Evolutionary conservation across 2,888 invertebrate species (phyloP).

Genomic region (Cantharis lateralis): DNA sequence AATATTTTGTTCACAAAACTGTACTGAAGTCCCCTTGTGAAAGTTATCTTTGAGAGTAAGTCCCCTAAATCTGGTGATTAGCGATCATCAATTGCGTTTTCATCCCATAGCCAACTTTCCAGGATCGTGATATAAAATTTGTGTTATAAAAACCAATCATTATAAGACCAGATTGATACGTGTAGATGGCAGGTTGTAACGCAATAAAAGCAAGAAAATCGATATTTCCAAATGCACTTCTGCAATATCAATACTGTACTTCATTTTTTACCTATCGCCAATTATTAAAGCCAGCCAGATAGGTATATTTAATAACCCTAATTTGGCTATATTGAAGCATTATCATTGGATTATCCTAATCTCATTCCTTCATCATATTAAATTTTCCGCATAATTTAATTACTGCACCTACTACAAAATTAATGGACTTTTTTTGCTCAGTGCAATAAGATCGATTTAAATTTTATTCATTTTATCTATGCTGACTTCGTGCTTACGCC

Average conservation of each 20-base stretch:
- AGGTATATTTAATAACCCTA: background rate
- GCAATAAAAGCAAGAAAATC: background rate
- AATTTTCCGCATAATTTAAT: background rate
- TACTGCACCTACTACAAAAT: background rate
- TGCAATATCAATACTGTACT: background rate
- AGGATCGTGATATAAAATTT: background rate
- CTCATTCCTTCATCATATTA: background rate
- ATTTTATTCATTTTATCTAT: background rate
- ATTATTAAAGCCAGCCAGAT: background rate
- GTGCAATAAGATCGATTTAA: background rate
- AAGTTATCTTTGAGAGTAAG: background rate
- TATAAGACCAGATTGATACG: background rate
- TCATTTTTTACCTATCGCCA: background rate
- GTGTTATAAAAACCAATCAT: background rate
- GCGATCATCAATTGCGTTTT: background rate
- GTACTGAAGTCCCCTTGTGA: background rate
- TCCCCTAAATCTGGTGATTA: background rate
- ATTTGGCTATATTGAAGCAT: background rate
- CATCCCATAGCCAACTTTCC: background rate
- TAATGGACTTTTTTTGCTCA: background rate
- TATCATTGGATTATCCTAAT: background rate
- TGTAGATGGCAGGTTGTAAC: background rate
- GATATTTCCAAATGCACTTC: background rate
- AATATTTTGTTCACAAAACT: background rate
- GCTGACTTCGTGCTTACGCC: background rate